phyloP scores from a whole-genome alignment of 2,113 vertebrate genomes.

The Crotalus horridus region DNA sequence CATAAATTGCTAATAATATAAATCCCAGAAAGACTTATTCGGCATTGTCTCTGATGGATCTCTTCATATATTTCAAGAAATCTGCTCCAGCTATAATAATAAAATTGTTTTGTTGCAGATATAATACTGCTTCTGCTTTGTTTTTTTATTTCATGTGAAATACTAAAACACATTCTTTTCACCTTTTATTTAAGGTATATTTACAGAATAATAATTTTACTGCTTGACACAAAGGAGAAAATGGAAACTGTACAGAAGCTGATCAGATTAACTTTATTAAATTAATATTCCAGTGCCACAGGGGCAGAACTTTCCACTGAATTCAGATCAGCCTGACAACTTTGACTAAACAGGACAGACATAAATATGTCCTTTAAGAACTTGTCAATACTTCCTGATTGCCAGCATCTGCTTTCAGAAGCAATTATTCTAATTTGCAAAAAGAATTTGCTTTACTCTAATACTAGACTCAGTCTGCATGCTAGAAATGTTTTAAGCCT shows the following conservation, averaged over 20 bases:
- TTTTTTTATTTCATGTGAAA: background rate
- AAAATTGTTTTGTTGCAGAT: background rate
- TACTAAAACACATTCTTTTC: background rate
- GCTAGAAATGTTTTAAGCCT: background rate
- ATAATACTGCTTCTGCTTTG: background rate
- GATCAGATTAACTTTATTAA: background rate
- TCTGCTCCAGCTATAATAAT: background rate
- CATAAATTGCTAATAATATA: background rate
- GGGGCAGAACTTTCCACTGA: background rate
- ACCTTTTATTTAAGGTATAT: background rate
- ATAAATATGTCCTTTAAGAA: background rate
- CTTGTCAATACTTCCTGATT: background rate
- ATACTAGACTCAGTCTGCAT: background rate
- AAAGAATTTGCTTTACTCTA: background rate
- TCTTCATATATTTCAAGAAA: background rate
- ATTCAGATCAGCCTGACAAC: background rate
- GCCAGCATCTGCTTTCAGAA: background rate
- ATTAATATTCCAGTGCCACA: background rate
- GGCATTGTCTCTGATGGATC: background rate
- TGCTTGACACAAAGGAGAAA: background rate
- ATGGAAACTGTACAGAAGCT: background rate
- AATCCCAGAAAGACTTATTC: constrained; percentile 1
- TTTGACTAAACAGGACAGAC: background rate
- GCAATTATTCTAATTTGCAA: background rate
- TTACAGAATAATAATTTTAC: background rate